These are phyloP conservation scores for Muscicapa comitata DNA, from an alignment of 2,797 vertebrate species.

Conservation along the genomic window DNA sequence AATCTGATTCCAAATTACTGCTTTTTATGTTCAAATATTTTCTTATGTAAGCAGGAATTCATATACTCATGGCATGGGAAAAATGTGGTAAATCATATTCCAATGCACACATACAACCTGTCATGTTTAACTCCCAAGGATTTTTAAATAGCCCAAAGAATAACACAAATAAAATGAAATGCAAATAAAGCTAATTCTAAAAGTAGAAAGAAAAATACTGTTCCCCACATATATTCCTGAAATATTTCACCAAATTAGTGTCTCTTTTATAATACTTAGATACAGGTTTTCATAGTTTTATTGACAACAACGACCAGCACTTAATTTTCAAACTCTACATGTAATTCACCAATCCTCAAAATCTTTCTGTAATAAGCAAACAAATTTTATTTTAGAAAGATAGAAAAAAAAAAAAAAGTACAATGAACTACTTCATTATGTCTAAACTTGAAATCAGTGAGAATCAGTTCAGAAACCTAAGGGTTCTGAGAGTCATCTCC, in stretches of 20 bases:
- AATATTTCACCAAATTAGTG: not conserved
- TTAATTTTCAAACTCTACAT: not conserved
- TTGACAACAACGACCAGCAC: not conserved
- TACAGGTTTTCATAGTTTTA: not conserved
- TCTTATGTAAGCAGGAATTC: constrained; percentile 60
- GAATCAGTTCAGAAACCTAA: not conserved
- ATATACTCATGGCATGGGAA: constrained; percentile 41
- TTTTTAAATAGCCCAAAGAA: constrained; percentile 46
- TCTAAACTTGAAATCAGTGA: not conserved
- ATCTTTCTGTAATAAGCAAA: not conserved
- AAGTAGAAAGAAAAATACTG: constrained; percentile 27
- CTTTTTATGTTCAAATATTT: constrained; percentile 64
- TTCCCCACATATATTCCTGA: not conserved
- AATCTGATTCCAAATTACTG: constrained; percentile 52
- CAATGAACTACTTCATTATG: not conserved
- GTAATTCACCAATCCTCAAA: not conserved
- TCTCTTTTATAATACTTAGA: not conserved
- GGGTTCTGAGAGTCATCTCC: not conserved
- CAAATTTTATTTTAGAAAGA: not conserved
- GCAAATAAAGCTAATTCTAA: constrained; percentile 29
- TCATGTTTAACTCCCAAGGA: constrained; percentile 34
- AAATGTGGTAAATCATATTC: constrained; percentile 53
- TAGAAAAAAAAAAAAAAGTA: accelerated
- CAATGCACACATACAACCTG: constrained; percentile 16
- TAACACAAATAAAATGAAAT: constrained; percentile 44